These are phyloP conservation scores for Lipophrys pholis DNA, from an alignment of 2,113 vertebrate species.

Conservation along the genomic window DNA sequence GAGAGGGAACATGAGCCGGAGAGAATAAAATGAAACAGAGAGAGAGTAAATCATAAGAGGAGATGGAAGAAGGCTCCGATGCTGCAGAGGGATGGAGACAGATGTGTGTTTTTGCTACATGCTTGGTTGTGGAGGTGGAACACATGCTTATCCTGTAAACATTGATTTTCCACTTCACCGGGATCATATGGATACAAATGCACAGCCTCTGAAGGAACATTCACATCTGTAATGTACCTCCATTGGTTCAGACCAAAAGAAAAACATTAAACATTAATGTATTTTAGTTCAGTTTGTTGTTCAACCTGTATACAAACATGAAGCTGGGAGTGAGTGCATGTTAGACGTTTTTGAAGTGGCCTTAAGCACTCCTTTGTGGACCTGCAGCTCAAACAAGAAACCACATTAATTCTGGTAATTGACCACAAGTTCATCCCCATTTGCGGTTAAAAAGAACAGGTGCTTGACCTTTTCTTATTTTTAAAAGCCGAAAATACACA, in stretches of 20 bases:
- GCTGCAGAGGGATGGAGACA: conserved; percentile 25
- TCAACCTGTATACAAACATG: neutral
- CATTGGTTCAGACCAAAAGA: neutral
- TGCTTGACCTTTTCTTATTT: no score
- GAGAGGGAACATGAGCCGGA: conserved; percentile 57
- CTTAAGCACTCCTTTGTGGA: no score
- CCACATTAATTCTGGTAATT: neutral
- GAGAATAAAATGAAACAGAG: conserved; percentile 26
- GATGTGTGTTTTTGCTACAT: conserved; percentile 46
- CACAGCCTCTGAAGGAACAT: conserved; percentile 10
- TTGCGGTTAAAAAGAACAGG: neutral
- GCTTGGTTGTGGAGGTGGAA: conserved; percentile 37
- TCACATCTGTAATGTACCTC: conserved; percentile 1
- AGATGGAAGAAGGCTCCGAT: conserved; percentile 36
- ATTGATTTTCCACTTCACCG: conserved; percentile 65
- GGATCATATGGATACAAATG: conserved; percentile 38
- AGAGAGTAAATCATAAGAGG: conserved; percentile 15
- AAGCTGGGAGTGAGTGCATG: no score
- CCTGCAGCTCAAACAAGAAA: neutral
- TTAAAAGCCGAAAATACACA: no score
- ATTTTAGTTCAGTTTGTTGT: neutral
- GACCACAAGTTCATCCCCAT: neutral
- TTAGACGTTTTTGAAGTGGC: no score
- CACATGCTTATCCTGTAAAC: conserved; percentile 56
- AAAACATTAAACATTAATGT: neutral